Percentiles rank a stretch among this genome's conserved stretches.
phyloP scores from a whole-genome alignment of 2,888 invertebrate genomes.

The Sarcophaga variegata region DNA sequence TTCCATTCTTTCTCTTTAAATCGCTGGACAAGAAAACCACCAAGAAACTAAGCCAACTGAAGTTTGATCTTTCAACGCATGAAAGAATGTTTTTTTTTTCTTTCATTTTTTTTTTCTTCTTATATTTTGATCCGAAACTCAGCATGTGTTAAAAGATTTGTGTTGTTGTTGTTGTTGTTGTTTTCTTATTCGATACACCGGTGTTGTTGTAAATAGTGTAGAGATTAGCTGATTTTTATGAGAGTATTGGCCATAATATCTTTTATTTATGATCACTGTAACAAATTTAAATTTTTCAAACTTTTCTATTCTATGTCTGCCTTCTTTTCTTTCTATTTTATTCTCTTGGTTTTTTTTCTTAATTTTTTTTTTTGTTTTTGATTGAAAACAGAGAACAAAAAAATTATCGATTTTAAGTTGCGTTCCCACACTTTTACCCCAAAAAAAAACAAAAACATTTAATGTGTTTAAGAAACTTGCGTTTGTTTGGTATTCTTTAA shows the following conservation, averaged over 20 bases:
- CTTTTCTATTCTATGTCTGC: slow-evolving; percentile 65
- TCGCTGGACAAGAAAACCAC: slow-evolving; percentile 8
- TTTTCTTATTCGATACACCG: neutral
- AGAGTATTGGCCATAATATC: slow-evolving; percentile 79
- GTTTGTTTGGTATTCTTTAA: slow-evolving; percentile 26
- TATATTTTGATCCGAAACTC: slow-evolving; percentile 40
- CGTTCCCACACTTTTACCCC: slow-evolving; percentile 79
- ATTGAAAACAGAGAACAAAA: slow-evolving; percentile 28
- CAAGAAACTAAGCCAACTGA: slow-evolving; percentile 3
- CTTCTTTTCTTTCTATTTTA: too few relatives aligned
- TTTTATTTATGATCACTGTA: slow-evolving; percentile 79
- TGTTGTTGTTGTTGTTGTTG: slow-evolving; percentile 16
- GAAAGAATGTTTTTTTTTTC: slow-evolving; percentile 20
- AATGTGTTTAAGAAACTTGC: too few relatives aligned
- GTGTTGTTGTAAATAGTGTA: slow-evolving; percentile 19
- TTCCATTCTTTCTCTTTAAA: slow-evolving; percentile 42
- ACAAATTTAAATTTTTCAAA: slow-evolving; percentile 79
- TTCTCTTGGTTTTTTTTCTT: too few relatives aligned
- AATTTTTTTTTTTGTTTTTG: slow-evolving; percentile 47
- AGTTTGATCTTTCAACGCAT: neutral
- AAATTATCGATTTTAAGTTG: slow-evolving; percentile 67
- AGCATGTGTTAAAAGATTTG: slow-evolving; percentile 51
- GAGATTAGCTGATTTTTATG: slow-evolving; percentile 68
- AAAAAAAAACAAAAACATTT: slow-evolving; percentile 42
- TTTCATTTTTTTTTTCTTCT: neutral